phyloP scores from a whole-genome alignment of 1,140 invertebrate species.

The Scylla paramamosain region DNA sequence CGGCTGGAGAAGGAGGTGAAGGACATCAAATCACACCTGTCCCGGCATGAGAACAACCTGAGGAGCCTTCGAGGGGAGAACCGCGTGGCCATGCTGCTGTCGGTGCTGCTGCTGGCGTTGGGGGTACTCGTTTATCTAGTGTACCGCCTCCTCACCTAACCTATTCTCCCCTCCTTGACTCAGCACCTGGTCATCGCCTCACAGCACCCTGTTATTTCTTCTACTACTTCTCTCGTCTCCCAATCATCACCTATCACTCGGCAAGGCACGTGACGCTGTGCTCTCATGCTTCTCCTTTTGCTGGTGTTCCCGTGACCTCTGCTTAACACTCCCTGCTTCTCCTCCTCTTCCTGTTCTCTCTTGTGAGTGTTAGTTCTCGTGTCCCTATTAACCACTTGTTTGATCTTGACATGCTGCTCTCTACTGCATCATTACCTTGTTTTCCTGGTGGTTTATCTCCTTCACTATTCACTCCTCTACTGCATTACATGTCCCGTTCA shows the following conservation, averaged over 20 bases:
- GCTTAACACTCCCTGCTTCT: too few species aligned
- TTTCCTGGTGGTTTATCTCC: background rate
- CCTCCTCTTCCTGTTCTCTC: background rate
- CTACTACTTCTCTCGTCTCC: background rate
- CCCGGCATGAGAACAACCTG: constrained; percentile 59
- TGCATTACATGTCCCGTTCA: too few species aligned
- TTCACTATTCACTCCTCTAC: background rate
- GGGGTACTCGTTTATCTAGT: constrained; percentile 57
- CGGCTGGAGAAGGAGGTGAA: constrained; percentile 62
- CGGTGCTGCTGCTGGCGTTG: constrained; percentile 51
- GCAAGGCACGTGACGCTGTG: too few species aligned
- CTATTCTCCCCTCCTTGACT: background rate
- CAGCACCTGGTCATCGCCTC: background rate
- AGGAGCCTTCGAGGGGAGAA: constrained; percentile 61
- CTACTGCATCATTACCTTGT: background rate
- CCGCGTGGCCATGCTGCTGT: constrained; percentile 66
- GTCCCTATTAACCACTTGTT: background rate
- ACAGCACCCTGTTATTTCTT: background rate
- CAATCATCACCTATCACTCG: too few species aligned
- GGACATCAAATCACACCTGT: constrained; percentile 69
- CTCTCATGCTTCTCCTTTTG: too few species aligned
- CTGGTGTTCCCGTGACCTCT: too few species aligned
- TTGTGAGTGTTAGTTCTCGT: background rate
- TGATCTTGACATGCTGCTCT: background rate
- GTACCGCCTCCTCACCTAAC: constrained; percentile 44